Evolutionary conservation across 2,888 invertebrate genomes (phyloP).

Genomic region (Ditula angustiorana): DNA sequence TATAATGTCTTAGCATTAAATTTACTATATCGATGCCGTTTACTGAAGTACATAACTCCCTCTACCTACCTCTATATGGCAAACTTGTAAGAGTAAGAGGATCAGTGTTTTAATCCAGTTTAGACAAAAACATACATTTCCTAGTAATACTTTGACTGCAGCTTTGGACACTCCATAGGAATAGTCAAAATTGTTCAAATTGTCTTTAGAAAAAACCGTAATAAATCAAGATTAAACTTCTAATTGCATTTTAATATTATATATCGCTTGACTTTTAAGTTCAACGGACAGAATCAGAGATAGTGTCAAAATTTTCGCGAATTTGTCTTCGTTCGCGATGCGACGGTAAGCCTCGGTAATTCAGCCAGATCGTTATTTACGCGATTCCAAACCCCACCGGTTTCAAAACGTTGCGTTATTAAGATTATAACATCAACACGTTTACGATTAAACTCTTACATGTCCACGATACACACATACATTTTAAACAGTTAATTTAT

Average conservation of each 20-base stretch:
- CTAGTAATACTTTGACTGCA: too few species aligned
- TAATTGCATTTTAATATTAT: not conserved
- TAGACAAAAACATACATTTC: too few species aligned
- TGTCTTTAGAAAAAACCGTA: not conserved
- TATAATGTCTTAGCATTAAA: too few species aligned
- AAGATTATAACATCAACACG: conserved; percentile 36
- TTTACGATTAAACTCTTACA: conserved; percentile 4
- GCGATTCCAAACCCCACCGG: conserved; percentile 31
- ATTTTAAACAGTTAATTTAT: not conserved
- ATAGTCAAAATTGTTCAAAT: too few species aligned
- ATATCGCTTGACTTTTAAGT: not conserved
- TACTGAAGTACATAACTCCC: too few species aligned
- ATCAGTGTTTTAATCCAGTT: too few species aligned
- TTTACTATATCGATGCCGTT: too few species aligned
- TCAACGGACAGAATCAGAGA: not conserved
- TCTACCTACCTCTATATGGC: too few species aligned
- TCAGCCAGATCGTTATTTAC: conserved; percentile 34
- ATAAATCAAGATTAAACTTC: not conserved
- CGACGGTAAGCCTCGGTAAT: conserved; percentile 38
- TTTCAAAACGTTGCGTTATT: conserved; percentile 36
- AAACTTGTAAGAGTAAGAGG: too few species aligned
- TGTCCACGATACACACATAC: not conserved
- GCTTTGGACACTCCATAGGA: too few species aligned
- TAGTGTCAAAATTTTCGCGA: conserved; percentile 31
- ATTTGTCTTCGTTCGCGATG: conserved; percentile 41